Conservation (phyloP, 2,113 vertebrate genomes). For the Podarcis cretensis region DNA sequence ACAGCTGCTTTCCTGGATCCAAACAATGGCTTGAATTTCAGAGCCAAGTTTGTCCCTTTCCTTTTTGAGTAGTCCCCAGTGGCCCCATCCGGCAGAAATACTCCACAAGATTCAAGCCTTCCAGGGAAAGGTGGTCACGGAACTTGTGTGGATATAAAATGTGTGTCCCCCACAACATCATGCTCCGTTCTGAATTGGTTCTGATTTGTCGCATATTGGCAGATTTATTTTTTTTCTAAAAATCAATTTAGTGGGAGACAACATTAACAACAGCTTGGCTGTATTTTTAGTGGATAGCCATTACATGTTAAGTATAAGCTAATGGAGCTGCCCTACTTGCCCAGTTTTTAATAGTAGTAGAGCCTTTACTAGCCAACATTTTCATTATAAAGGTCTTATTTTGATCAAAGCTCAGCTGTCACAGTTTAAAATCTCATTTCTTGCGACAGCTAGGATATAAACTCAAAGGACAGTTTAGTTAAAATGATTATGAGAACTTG, state of each 20-base stretch:
- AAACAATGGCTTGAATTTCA: background rate
- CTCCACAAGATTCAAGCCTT: background rate
- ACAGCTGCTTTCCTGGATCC: background rate
- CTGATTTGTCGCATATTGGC: background rate
- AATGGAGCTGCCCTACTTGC: background rate
- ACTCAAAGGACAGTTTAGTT: background rate
- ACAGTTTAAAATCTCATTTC: conserved; percentile 11
- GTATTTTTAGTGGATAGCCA: conserved; percentile 22
- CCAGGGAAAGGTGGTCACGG: background rate
- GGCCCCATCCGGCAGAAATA: background rate
- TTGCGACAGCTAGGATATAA: background rate
- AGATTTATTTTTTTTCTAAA: conserved; percentile 6
- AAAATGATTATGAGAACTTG: background rate
- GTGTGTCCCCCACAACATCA: background rate
- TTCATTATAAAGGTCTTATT: conserved; percentile 7
- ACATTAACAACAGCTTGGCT: background rate
- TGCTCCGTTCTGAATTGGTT: background rate
- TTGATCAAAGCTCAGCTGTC: conserved; percentile 2
- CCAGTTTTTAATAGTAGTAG: background rate
- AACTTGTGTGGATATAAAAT: background rate
- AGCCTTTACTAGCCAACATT: background rate
- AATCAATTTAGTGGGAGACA: background rate
- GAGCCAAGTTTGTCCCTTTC: background rate
- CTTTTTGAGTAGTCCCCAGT: background rate
- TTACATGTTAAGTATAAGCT: background rate